Percentiles rank a stretch among this genome's conserved stretches.
These are phyloP conservation scores for Apis laboriosa DNA, from an alignment of 1,140 invertebrate species.

Conservation along the genomic window DNA sequence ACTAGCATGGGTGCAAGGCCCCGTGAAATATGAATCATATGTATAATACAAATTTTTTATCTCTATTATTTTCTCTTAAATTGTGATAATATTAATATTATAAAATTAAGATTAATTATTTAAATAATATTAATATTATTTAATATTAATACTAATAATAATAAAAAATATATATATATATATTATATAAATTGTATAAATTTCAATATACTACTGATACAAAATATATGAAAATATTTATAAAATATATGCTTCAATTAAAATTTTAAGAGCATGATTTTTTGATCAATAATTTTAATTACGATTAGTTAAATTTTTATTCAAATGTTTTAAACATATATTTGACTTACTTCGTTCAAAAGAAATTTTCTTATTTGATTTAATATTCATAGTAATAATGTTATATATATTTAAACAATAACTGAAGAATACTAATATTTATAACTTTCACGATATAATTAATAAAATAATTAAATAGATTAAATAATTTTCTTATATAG, in stretches of 20 bases:
- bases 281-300: not conserved
- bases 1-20: not conserved
- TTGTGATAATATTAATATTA: not conserved
- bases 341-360: not conserved
- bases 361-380: not conserved
- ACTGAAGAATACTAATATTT: not conserved
- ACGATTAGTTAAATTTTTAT: not conserved
- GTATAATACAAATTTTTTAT: not conserved
- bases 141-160: not conserved
- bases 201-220: not conserved
- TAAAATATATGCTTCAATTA: too few relatives aligned
- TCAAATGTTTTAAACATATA: not conserved
- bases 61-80: not conserved
- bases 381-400: not conserved
- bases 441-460: not conserved
- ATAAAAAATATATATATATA: too few relatives aligned
- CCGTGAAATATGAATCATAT: not conserved
- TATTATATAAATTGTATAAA: not conserved
- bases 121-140: not conserved
- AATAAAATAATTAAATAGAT: not conserved
- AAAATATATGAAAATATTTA: not conserved
- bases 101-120: not conserved
- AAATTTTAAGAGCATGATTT: not conserved
- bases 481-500: not conserved
- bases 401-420: fast-evolving